A percentile compares a stretch with the other conserved stretches of the same genome.
phyloP scores from a whole-genome alignment of 2,888 invertebrate species.

The Netelia melanura region DNA sequence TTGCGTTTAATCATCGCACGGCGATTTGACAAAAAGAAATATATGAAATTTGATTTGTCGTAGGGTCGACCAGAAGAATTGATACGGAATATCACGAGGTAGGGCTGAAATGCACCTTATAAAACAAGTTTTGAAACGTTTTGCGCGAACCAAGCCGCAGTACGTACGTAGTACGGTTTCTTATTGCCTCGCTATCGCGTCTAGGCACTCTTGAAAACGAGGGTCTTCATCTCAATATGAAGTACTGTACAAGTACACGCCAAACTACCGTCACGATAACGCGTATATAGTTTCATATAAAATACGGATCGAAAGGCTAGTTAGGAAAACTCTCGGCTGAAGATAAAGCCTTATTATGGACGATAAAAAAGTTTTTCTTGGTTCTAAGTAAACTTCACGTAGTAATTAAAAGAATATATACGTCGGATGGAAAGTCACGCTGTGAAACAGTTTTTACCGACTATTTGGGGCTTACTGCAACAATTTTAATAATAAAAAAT shows the following conservation, averaged over 20 bases:
- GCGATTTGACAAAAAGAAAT: too few species aligned
- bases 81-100: background rate
- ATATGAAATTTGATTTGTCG: too few species aligned
- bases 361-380: conserved; percentile 39
- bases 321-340: conserved; percentile 30
- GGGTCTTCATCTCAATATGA: conserved; percentile 61
- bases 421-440: background rate
- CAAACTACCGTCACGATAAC: conserved; percentile 4
- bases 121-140: background rate
- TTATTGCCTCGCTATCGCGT: conserved; percentile 48
- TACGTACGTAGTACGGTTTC: conserved; percentile 59
- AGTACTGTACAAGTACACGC: conserved; percentile 37
- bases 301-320: conserved; percentile 40
- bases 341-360: conserved; percentile 43
- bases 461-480: background rate
- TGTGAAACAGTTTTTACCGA: background rate
- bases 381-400: background rate
- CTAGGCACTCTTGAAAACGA: conserved; percentile 41
- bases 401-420: background rate
- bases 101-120: conserved; percentile 8
- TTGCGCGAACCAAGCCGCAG: background rate
- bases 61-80: too few species aligned
- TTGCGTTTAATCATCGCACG: too few species aligned
- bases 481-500: too few species aligned
- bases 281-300: conserved; percentile 12